Conservation (phyloP, 2,113 vertebrate genomes). For the Vulpes ferrilata region DNA sequence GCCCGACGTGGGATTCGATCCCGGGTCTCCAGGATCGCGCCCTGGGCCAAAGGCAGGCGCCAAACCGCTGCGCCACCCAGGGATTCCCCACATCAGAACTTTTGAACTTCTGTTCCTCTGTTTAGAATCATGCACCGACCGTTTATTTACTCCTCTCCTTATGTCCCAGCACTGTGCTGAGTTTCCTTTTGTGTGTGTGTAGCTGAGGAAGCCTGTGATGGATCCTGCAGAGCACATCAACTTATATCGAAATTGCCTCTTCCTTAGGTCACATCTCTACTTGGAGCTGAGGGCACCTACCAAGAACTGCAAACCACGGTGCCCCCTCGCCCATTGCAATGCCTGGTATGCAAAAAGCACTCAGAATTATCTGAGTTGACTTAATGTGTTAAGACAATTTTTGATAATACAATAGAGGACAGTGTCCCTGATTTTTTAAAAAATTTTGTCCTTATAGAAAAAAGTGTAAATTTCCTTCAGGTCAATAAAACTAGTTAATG, state of each 20-base stretch:
- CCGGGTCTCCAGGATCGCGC: no score
- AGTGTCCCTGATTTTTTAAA: not conserved
- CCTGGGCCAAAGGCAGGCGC: no score
- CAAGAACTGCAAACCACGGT: not conserved
- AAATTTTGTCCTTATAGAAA: not conserved
- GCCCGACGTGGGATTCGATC: no score
- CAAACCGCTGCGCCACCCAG: no score
- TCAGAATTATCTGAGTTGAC: not conserved
- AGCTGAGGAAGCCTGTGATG: not conserved
- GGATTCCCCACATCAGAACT: not conserved
- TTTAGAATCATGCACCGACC: not conserved
- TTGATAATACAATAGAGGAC: not conserved
- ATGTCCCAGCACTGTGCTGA: not conserved
- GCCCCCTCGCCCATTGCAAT: not conserved
- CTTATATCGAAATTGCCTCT: not conserved
- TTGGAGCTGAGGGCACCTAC: not conserved
- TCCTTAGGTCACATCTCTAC: not conserved
- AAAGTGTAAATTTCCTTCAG: conserved; percentile 63
- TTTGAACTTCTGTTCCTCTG: not conserved
- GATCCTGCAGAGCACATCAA: not conserved
- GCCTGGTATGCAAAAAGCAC: not conserved
- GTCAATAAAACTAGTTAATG: conserved; percentile 69
- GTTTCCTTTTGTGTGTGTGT: not conserved
- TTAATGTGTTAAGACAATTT: not conserved
- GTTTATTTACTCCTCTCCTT: not conserved